A percentile compares a stretch with the other conserved stretches of the same genome.
These are phyloP conservation scores for Grammomys dolichurus DNA, from an alignment of 2,113 vertebrate genomes.

Conservation along the genomic window DNA sequence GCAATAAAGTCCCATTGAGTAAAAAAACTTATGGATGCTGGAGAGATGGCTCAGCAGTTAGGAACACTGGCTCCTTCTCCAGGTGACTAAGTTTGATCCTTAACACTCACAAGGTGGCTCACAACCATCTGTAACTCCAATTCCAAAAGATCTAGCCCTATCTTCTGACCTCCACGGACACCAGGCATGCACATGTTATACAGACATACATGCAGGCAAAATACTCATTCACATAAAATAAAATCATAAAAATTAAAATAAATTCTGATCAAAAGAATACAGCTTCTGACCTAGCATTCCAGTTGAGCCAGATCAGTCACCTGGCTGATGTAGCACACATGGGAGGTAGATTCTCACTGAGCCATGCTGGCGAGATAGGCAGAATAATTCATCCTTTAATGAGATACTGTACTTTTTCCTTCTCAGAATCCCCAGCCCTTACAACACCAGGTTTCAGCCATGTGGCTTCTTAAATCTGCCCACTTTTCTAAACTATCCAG, in stretches of 20 bases:
- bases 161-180: background rate
- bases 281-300: background rate
- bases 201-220: background rate
- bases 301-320: background rate
- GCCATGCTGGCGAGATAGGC: background rate
- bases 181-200: background rate
- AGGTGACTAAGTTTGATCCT: background rate
- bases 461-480: background rate
- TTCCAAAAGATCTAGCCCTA: background rate
- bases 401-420: background rate
- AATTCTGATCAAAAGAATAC: background rate
- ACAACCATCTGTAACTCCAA: background rate
- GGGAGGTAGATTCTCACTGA: background rate
- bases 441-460: background rate
- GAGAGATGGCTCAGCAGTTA: background rate
- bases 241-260: background rate
- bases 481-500: background rate
- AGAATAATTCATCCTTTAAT: background rate
- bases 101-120: background rate
- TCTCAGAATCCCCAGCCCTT: background rate
- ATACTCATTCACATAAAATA: background rate
- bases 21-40: background rate
- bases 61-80: background rate
- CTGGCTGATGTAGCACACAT: background rate
- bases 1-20: background rate